Evolutionary conservation across 1,140 invertebrate genomes (phyloP).

Genomic region (Lordiphosa mommai): DNA sequence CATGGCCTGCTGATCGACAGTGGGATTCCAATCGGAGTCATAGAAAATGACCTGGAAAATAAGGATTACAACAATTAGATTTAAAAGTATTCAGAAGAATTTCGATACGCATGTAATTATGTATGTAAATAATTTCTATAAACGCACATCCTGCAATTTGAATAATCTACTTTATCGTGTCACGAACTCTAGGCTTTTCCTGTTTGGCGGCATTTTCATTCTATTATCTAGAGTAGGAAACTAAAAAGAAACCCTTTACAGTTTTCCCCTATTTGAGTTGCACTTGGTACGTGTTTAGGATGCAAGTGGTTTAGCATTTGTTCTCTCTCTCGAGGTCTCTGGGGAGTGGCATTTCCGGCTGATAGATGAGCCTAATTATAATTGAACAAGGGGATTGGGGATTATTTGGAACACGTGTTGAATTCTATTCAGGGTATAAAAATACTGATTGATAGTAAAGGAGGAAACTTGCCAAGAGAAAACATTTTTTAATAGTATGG

Average conservation of each 20-base stretch:
- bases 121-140: conserved; percentile 44
- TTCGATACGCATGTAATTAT: not conserved
- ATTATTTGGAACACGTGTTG: conserved; percentile 79
- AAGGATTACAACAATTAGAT: conserved; percentile 3
- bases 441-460: not conserved
- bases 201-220: conserved; percentile 20
- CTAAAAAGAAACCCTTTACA: conserved; percentile 1
- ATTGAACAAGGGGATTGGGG: conserved; percentile 34
- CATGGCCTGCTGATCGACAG: conserved; percentile 97
- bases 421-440: not conserved
- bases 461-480: not conserved
- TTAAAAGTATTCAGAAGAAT: not conserved
- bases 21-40: conserved; percentile 99
- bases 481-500: too few species aligned
- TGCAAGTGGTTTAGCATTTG: conserved; percentile 49
- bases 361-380: conserved; percentile 56
- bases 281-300: conserved; percentile 42
- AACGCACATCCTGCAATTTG: conserved; percentile 54
- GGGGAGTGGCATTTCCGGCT: conserved; percentile 48
- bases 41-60: conserved; percentile 96
- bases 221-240: conserved; percentile 35
- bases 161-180: conserved; percentile 53
- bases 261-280: not conserved
- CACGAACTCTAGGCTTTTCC: conserved; percentile 56
- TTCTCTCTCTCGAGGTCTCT: conserved; percentile 15